These are phyloP conservation scores for Coenonympha glycerion DNA, from an alignment of 2,888 invertebrate species.

Conservation along the genomic window DNA sequence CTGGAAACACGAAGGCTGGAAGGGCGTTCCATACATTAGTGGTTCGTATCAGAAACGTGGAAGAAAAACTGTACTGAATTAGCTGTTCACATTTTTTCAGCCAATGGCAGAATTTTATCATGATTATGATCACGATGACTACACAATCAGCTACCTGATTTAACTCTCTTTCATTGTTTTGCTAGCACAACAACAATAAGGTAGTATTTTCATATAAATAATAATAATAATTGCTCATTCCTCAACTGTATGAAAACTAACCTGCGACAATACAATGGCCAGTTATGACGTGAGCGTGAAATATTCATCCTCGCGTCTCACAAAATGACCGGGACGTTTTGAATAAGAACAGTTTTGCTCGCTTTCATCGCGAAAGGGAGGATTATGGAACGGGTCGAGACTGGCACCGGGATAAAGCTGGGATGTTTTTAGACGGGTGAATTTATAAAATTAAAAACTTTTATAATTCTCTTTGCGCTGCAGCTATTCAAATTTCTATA, in stretches of 20 bases:
- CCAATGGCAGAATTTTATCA: too few species aligned
- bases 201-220: background rate
- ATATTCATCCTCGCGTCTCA: constrained; percentile 7
- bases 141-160: too few species aligned
- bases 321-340: constrained; percentile 5
- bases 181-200: too few species aligned
- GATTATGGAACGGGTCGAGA: constrained; percentile 5
- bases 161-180: too few species aligned
- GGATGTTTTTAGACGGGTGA: background rate
- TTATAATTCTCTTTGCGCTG: constrained; percentile 10
- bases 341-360: constrained; percentile 10
- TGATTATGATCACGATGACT: too few species aligned
- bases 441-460: constrained; percentile 7
- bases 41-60: too few species aligned
- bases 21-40: too few species aligned
- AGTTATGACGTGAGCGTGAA: constrained; percentile 4
- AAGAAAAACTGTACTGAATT: too few species aligned
- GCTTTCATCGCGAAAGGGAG: constrained; percentile 4
- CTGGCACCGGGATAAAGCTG: constrained; percentile 5
- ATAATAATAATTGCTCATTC: background rate
- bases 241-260: background rate
- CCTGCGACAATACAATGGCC: background rate
- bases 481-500: background rate
- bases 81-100: too few species aligned
- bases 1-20: too few species aligned